phyloP scores from a whole-genome alignment of 2,113 vertebrate species.

The Vicugna pacos region DNA sequence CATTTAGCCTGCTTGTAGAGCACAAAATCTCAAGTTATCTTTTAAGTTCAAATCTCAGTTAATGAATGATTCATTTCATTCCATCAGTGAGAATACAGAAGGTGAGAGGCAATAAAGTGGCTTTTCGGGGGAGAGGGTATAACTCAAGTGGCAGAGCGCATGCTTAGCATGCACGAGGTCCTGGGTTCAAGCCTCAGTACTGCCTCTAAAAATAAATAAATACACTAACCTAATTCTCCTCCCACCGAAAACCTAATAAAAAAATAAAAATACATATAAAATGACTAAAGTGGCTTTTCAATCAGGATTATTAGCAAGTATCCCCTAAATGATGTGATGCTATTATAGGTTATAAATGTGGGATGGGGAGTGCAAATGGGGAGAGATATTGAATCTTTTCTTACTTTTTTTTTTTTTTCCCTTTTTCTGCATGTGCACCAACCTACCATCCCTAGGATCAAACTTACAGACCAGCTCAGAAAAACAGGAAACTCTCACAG shows the following conservation, averaged over 20 bases:
- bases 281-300: constrained; percentile 19
- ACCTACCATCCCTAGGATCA: neutral
- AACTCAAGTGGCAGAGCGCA: too few species aligned
- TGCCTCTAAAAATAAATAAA: too few species aligned
- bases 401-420: neutral
- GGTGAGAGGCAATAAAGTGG: neutral
- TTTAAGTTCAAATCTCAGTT: neutral
- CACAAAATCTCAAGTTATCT: neutral
- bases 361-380: neutral
- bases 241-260: too few species aligned
- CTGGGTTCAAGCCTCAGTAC: too few species aligned
- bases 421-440: neutral
- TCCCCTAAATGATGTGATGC: constrained; percentile 3
- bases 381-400: neutral
- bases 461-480: neutral
- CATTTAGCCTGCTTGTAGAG: neutral
- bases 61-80: constrained; percentile 41
- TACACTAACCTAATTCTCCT: too few species aligned
- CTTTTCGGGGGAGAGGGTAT: neutral
- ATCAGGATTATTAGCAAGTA: neutral
- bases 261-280: too few species aligned
- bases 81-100: neutral
- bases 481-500: neutral
- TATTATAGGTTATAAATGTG: neutral
- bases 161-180: too few species aligned